Evolutionary conservation across 2,113 vertebrate genomes (phyloP), one percentile per base, ranked within the genome.

Genomic region (Pterophyllum scalare): DNA sequence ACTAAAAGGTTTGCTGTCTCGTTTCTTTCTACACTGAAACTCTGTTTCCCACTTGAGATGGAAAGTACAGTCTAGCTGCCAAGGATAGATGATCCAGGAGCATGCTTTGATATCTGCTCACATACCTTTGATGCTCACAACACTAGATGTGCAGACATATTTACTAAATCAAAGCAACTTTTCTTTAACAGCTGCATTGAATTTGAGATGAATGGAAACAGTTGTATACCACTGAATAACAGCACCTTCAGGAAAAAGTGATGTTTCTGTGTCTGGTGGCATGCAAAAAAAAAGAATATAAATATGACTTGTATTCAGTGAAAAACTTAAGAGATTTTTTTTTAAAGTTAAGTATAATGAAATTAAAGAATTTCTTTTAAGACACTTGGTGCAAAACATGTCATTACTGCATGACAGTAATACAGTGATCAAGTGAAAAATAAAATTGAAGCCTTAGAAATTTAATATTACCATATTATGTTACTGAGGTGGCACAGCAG

Each of bases 81-180:
- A 94, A 88, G 84, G 82, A 91, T 75, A 82, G 89, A 87, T 67
- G 83, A 91, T 91, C 87, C 91, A 90, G 84, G 59, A 88, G 75
- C 84, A 88, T 20, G 43, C 93, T 95, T 94, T 93, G 91, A 94
- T 94, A 91, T 94, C 87, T 92, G 67, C 79, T 81, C 76, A 84
- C 61, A 57, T 79, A 93, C 83, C 90, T 94, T 94, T 94, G 90
- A 94, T 92, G 92, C 88, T 84, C 86, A 87, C 87, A 90, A 91
- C 91, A 89, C 77, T 86, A 75, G 89, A 91, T 80, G 75, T 89
- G 86, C 81, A 79, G 80, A 92, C 75, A 91, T 93, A 92, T 92
- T 94, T 94, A 91, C 82, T 90, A 93, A 94, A 94, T 95, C 91
- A 92, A 93, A 93, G 89, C 79, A 89, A 86, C 81, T 80, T 89